Conservation (phyloP, 2,888 invertebrate genomes). For the Campopleginae sp. region DNA sequence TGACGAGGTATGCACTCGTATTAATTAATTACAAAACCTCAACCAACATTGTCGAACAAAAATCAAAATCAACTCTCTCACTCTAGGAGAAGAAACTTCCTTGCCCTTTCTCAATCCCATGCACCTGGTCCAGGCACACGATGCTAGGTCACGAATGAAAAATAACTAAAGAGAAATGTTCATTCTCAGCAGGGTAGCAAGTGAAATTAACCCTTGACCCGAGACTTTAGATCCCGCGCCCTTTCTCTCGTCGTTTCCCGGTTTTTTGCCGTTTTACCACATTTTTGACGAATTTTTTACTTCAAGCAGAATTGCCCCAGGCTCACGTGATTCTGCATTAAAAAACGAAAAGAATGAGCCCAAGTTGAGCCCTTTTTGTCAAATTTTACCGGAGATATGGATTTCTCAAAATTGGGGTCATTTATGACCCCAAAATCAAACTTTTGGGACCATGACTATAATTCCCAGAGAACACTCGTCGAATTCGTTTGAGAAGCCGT, state of each 20-base stretch:
- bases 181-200: background rate
- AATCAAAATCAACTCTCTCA: background rate
- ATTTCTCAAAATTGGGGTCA: no score
- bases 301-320: no score
- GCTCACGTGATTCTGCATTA: no score
- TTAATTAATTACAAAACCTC: background rate
- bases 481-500: background rate
- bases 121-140: background rate
- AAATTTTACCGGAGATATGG: no score
- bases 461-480: background rate
- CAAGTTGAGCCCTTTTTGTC: no score
- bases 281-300: no score
- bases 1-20: constrained; percentile 88
- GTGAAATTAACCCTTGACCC: background rate
- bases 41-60: background rate
- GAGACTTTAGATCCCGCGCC: no score
- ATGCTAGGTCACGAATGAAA: background rate
- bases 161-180: background rate
- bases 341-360: no score
- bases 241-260: no score
- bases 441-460: background rate
- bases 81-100: background rate
- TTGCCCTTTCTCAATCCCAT: background rate
- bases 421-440: background rate
- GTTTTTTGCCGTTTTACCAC: no score